Evolutionary conservation across 2,888 invertebrate genomes (phyloP), one percentile per base, ranked within the genome.

Genomic region (Rhamnusium bicolor): DNA sequence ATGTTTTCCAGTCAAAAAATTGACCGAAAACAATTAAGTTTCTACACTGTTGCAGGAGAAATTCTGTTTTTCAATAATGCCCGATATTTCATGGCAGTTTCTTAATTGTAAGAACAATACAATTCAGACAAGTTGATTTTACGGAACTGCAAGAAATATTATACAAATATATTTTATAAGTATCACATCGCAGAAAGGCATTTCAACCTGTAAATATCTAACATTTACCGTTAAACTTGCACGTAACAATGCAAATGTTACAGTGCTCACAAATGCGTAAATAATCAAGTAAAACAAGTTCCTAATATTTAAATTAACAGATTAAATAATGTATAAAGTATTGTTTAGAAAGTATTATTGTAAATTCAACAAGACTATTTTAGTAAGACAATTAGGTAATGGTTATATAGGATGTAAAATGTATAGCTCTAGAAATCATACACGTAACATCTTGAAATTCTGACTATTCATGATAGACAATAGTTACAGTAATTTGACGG

Each of bases 191-290:
- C 19, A 62, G 47, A 49, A 12, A 18, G 16, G 16, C 56, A 68
- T 61, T 60, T 65, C 51, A 70, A 71, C 70, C 70, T 75, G 75
- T 72, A 69, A 71, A 61, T 69, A 71, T 61, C 66, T 68, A 65
- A 66, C 54, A 71, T 77, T 77, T 75, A 71, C 75, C 75, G 72
- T 72, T 75, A 75, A 75, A 73, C 73, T 66, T 73, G 72, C 49
- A 74, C 63, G 61, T 69, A 74, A 74, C 71, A 70, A 77, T 75
- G 73, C 73, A 73, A 77, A 77, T 73, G 73, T 69, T 72, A 51
- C 58, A 62, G 63, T 68, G 67, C 53, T 72, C 61, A 72, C 58
- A 72, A 72, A 72, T 62, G 72, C 72, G 72, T 72, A 68, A 72
- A 72, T 72, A 72, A 72, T 72, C 67, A 47, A 68, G 72, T 68